Conservation (phyloP, 1,140 invertebrate genomes). For the Drosophila ercepeae region DNA sequence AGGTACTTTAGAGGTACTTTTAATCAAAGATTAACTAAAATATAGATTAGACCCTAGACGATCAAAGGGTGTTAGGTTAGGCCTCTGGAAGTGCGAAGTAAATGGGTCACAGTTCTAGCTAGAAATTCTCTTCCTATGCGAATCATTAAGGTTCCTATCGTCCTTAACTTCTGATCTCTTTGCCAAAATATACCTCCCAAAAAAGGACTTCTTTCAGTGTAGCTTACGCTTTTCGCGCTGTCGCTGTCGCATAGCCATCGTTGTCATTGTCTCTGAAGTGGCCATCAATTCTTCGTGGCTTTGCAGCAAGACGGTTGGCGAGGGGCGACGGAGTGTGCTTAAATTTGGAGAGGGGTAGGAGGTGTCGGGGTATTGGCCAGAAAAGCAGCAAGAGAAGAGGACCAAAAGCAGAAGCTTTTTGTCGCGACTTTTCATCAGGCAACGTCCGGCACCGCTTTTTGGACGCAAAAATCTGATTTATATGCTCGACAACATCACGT, state of each 20-base stretch:
- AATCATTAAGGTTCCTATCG: too few species aligned
- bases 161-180: too few species aligned
- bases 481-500: slow-evolving; percentile 75
- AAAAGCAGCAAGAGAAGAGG: neutral
- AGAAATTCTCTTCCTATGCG: too few species aligned
- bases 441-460: slow-evolving; percentile 45
- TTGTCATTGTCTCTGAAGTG: slow-evolving; percentile 74
- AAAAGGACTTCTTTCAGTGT: too few species aligned
- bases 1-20: too few species aligned
- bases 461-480: slow-evolving; percentile 75
- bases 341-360: neutral
- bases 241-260: too few species aligned
- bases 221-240: slow-evolving; percentile 11
- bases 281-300: slow-evolving; percentile 75
- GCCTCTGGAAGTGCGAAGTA: too few species aligned
- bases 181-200: too few species aligned
- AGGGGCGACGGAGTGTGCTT: neutral
- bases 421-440: slow-evolving; percentile 72
- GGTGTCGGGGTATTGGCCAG: too few species aligned
- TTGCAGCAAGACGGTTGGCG: slow-evolving; percentile 36
- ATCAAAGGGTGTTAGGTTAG: neutral
- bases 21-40: neutral
- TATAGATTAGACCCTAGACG: neutral
- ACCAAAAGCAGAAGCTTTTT: slow-evolving; percentile 64
- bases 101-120: too few species aligned